Evolutionary conservation across 2,888 invertebrate species (phyloP).

Genomic region (Ennomos fuscantarius): DNA sequence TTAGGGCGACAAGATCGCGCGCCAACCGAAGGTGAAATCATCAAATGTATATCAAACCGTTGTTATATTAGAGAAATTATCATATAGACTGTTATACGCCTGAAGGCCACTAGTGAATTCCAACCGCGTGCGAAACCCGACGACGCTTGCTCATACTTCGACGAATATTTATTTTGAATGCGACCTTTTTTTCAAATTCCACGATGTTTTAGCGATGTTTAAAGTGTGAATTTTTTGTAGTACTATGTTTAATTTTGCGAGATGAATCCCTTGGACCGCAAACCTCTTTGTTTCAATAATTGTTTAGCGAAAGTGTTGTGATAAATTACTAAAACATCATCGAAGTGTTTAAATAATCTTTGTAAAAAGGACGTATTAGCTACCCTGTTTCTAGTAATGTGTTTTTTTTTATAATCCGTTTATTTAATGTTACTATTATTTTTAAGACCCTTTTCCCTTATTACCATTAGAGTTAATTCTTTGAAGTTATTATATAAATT

Average conservation of each 20-base stretch:
- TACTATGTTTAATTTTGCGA: too few relatives aligned
- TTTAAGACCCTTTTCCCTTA: conserved; percentile 69
- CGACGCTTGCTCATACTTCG: conserved; percentile 43
- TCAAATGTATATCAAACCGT: conserved; percentile 2
- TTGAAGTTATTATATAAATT: conserved; percentile 67
- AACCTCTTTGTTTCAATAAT: not conserved
- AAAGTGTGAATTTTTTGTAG: too few relatives aligned
- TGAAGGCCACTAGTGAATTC: conserved; percentile 45
- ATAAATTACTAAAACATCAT: conserved; percentile 11
- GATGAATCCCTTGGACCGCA: too few relatives aligned
- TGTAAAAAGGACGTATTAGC: conserved; percentile 18
- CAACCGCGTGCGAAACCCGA: conserved; percentile 32
- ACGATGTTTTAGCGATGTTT: conserved; percentile 1
- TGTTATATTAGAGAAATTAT: conserved; percentile 38
- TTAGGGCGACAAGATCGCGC: conserved; percentile 59
- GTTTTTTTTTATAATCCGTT: conserved; percentile 52
- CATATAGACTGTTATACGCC: conserved; percentile 54
- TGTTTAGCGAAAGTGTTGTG: conserved; percentile 38
- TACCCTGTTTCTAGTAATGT: conserved; percentile 24
- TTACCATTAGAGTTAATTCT: conserved; percentile 78
- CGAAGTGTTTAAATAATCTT: not conserved
- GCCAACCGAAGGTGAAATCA: conserved; percentile 65
- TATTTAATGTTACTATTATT: conserved; percentile 83
- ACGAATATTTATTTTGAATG: conserved; percentile 28
- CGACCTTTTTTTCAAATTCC: conserved; percentile 13